These are phyloP conservation scores for Petaurus breviceps DNA, from an alignment of 2,113 vertebrate species.

Conservation along the genomic window DNA sequence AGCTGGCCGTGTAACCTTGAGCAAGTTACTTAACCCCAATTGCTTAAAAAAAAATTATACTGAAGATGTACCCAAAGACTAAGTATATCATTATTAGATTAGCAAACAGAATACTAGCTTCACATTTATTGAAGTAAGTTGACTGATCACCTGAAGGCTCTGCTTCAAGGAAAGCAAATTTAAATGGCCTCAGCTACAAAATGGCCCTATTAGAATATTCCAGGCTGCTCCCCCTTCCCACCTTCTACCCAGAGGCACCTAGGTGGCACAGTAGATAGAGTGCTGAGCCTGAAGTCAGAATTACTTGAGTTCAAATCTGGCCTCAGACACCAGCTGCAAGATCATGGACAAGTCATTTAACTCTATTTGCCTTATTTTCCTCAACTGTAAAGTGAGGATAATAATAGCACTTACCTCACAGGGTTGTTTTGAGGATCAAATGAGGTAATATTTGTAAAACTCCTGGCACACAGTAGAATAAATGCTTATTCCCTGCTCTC, in stretches of 20 bases:
- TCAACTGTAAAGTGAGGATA: background rate
- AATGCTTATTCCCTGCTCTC: background rate
- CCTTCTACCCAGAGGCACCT: background rate
- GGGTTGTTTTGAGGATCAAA: background rate
- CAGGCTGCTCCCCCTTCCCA: background rate
- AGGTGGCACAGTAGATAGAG: background rate
- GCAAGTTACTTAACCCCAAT: no score
- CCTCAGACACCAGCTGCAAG: background rate
- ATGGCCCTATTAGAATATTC: background rate
- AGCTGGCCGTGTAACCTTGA: no score
- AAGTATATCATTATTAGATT: background rate
- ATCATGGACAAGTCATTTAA: background rate
- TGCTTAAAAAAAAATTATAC: background rate
- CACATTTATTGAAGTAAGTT: background rate
- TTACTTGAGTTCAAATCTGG: background rate
- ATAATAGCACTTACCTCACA: background rate
- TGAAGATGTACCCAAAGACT: background rate
- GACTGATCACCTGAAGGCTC: background rate
- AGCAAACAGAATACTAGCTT: background rate
- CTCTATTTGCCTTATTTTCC: background rate
- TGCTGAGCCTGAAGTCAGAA: background rate
- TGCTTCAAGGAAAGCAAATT: background rate
- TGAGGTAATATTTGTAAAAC: background rate
- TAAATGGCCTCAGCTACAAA: background rate
- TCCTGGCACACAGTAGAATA: background rate